Evolutionary conservation across 35 echinoderm and acorn worm species (phyloP).

Genomic region (Anneissia japonica): DNA sequence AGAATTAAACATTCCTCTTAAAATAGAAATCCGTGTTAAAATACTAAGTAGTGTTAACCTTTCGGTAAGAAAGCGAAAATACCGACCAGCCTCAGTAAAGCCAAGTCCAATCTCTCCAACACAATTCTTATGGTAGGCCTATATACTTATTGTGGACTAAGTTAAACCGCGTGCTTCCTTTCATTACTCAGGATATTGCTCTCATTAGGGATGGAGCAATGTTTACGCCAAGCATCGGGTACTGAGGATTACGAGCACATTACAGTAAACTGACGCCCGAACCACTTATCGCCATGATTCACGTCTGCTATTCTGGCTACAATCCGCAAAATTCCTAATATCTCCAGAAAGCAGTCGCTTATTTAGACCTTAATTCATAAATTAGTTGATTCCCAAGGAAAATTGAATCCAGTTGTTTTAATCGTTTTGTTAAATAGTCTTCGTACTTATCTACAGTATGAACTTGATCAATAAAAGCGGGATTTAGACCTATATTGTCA

Average conservation of each 20-base stretch:
- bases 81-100: neutral
- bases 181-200: neutral
- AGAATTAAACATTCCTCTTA: neutral
- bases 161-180: neutral
- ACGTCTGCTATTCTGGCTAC: neutral
- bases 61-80: neutral
- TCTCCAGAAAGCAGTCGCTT: neutral
- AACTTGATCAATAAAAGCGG: too few species aligned
- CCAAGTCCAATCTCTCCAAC: neutral
- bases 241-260: neutral
- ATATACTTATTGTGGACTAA: neutral
- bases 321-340: neutral
- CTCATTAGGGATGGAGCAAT: neutral
- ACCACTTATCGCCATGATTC: neutral
- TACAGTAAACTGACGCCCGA: neutral
- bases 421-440: neutral
- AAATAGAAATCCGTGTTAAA: neutral
- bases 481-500: neutral
- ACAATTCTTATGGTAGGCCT: neutral
- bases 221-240: neutral
- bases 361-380: neutral
- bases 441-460: neutral
- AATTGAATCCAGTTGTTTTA: neutral
- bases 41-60: neutral
- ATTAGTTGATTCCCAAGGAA: neutral